Conservation (phyloP, 2,797 vertebrate genomes). For the Xenops minutus region DNA sequence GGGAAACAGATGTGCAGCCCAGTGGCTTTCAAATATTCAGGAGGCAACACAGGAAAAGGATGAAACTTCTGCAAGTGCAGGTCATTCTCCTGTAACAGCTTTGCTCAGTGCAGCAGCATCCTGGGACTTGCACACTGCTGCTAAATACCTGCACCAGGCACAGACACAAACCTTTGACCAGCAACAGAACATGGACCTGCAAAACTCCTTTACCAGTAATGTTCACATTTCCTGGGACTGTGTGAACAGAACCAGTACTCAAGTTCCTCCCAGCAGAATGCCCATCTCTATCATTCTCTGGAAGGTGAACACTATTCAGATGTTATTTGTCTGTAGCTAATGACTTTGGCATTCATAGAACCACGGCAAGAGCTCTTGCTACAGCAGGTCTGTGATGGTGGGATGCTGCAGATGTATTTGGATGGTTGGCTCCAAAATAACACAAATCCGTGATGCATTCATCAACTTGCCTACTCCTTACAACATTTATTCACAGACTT, state of each 20-base stretch:
- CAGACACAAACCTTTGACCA: neutral
- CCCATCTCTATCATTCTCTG: neutral
- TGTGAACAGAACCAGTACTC: neutral
- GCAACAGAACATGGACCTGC: neutral
- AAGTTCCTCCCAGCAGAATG: neutral
- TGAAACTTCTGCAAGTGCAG: neutral
- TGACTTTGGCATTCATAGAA: neutral
- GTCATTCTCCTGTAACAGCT: neutral
- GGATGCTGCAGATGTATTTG: neutral
- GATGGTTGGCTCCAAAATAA: neutral
- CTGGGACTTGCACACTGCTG: neutral
- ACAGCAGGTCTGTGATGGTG: neutral
- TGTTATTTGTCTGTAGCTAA: neutral
- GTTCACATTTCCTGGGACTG: neutral
- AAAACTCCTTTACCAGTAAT: neutral
- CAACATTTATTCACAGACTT: neutral
- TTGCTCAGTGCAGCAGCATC: neutral
- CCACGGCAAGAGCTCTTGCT: neutral
- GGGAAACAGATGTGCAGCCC: neutral
- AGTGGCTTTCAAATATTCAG: neutral
- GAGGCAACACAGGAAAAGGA: neutral
- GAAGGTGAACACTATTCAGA: neutral
- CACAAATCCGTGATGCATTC: fast-evolving
- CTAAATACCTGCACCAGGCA: neutral
- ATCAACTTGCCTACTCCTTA: neutral